Evolutionary conservation across 2,888 invertebrate genomes (phyloP).

Genomic region (Aphidius colemani): DNA sequence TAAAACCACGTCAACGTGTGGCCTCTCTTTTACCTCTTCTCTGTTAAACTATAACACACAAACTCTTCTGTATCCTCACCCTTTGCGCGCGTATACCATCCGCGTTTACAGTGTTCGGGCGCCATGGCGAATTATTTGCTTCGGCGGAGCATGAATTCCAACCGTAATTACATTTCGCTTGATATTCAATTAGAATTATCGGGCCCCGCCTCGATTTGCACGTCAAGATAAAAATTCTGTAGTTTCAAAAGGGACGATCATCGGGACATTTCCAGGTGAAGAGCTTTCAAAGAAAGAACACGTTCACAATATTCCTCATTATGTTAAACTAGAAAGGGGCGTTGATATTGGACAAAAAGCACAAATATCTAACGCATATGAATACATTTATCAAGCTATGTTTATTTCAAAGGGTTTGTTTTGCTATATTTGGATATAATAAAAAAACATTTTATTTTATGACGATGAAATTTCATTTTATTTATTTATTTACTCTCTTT

Average conservation of each 20-base stretch:
- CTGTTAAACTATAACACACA: constrained; percentile 4
- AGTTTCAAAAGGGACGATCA: constrained; percentile 28
- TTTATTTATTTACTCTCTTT: constrained; percentile 7
- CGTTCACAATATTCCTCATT: no score
- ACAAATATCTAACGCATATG: background rate
- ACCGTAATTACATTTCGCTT: constrained; percentile 59
- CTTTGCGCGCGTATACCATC: constrained; percentile 16
- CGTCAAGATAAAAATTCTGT: constrained; percentile 21
- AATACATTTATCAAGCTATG: no score
- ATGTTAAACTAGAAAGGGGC: constrained; percentile 1
- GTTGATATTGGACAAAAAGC: constrained; percentile 1
- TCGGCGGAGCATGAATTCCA: constrained; percentile 59
- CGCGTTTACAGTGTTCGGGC: constrained; percentile 18
- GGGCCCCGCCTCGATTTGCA: constrained; percentile 25
- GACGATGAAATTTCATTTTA: background rate
- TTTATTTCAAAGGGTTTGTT: no score
- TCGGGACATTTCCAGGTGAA: constrained; percentile 29
- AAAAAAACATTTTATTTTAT: background rate
- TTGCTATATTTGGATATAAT: background rate
- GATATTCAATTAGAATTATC: constrained; percentile 60
- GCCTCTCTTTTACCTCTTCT: constrained; percentile 4
- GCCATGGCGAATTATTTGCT: constrained; percentile 54
- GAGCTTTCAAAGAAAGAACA: constrained; percentile 22
- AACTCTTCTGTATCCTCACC: constrained; percentile 12
- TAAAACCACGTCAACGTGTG: constrained; percentile 12